Evolutionary conservation across 2,797 vertebrate genomes (phyloP).

Genomic region (Cryptoprocta ferox): DNA sequence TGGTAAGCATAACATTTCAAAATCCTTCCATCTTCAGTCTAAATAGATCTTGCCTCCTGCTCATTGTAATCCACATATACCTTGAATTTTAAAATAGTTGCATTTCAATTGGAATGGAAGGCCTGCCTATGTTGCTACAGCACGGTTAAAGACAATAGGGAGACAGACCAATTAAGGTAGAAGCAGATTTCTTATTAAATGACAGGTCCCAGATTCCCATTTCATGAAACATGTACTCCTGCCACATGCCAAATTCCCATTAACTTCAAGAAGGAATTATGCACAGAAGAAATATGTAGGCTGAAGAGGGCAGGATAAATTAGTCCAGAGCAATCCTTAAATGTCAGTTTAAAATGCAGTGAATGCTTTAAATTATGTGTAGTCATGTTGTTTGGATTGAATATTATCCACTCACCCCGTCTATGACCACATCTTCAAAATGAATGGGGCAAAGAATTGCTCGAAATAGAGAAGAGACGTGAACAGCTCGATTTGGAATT

Average conservation of each 20-base stretch:
- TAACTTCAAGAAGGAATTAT: slow-evolving; percentile 77
- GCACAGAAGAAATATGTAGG: slow-evolving; percentile 68
- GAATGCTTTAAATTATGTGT: slow-evolving; percentile 71
- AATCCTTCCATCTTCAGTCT: slow-evolving; percentile 11
- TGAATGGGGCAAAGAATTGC: slow-evolving; percentile 45
- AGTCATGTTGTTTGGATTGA: slow-evolving; percentile 68
- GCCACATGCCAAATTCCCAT: slow-evolving; percentile 73
- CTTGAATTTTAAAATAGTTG: slow-evolving; percentile 61
- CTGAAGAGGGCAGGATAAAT: slow-evolving; percentile 69
- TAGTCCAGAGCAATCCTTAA: slow-evolving; percentile 65
- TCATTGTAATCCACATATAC: slow-evolving; percentile 8
- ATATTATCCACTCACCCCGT: slow-evolving; percentile 53
- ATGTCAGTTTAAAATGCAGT: slow-evolving; percentile 67
- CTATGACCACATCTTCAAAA: slow-evolving; percentile 65
- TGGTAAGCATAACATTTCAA: slow-evolving; percentile 61
- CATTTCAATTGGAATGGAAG: slow-evolving; percentile 55
- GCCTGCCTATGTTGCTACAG: not conserved
- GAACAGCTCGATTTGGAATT: slow-evolving; percentile 8
- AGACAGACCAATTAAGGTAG: slow-evolving; percentile 71
- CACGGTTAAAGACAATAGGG: slow-evolving; percentile 55
- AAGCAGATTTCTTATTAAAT: slow-evolving; percentile 70
- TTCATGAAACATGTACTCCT: slow-evolving; percentile 73
- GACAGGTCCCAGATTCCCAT: slow-evolving; percentile 64
- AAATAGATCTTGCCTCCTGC: slow-evolving; percentile 54
- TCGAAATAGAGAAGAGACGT: slow-evolving; percentile 65